Percentiles rank a stretch among this genome's conserved stretches.
Evolutionary conservation across 2,888 invertebrate species (phyloP).

Genomic region (Eumerus sabulonum): DNA sequence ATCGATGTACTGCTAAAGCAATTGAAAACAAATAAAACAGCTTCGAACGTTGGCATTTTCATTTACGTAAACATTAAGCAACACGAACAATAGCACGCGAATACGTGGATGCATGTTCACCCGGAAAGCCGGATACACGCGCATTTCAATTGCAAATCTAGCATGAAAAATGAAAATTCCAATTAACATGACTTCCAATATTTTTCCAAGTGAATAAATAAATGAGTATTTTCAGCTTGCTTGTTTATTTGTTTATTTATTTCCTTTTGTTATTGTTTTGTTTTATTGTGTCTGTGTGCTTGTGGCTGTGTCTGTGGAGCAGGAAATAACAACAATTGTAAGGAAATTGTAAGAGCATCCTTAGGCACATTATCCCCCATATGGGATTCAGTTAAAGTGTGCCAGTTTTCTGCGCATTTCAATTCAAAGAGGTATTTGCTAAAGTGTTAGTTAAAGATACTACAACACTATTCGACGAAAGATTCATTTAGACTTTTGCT

Average conservation of each 20-base stretch:
- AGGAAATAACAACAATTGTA: slow-evolving; percentile 57
- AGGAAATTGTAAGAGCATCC: slow-evolving; percentile 22
- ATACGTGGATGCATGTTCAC: slow-evolving; percentile 6
- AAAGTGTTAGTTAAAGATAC: too few relatives aligned
- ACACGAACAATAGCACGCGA: slow-evolving; percentile 12
- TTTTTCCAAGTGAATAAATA: slow-evolving; percentile 69
- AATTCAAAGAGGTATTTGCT: too few relatives aligned
- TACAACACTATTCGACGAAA: too few relatives aligned
- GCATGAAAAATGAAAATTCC: slow-evolving; percentile 68
- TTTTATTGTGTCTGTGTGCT: slow-evolving; percentile 52
- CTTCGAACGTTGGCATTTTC: slow-evolving; percentile 61
- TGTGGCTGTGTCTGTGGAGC: slow-evolving; percentile 54
- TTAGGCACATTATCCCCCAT: neutral
- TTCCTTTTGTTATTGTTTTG: slow-evolving; percentile 13
- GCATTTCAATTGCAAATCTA: slow-evolving; percentile 68
- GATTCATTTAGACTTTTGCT: too few relatives aligned
- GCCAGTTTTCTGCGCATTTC: too few relatives aligned
- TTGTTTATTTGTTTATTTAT: slow-evolving; percentile 53
- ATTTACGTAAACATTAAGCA: slow-evolving; percentile 59
- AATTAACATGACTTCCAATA: slow-evolving; percentile 68
- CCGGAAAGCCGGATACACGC: slow-evolving; percentile 36
- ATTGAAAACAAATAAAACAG: slow-evolving; percentile 68
- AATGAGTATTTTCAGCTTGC: slow-evolving; percentile 65
- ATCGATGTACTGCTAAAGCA: slow-evolving; percentile 43
- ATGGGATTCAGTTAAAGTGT: too few relatives aligned